Evolutionary conservation across 2,888 invertebrate genomes (phyloP).

Genomic region (Tolmerus cingulatus): DNA sequence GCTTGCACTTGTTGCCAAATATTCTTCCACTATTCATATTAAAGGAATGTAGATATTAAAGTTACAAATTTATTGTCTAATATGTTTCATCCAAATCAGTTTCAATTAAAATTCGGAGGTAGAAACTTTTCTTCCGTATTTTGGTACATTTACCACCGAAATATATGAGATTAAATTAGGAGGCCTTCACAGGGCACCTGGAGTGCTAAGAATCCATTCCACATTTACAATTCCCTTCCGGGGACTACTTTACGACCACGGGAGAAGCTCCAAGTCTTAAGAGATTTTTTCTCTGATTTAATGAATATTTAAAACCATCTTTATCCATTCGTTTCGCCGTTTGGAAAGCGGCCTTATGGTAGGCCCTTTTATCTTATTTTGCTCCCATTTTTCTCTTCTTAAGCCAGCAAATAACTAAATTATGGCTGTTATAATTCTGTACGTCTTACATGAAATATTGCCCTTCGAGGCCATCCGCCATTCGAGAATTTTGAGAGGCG

Average conservation of each 20-base stretch:
- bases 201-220: not conserved
- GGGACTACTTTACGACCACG: not conserved
- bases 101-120: too few species aligned
- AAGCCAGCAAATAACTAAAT: not conserved
- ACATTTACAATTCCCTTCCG: not conserved
- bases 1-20: not conserved
- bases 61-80: not conserved
- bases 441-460: not conserved
- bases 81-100: not conserved
- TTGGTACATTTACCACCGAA: not conserved
- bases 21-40: not conserved
- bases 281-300: not conserved
- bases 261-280: not conserved
- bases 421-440: not conserved
- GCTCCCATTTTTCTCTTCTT: not conserved
- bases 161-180: not conserved
- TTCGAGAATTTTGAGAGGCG: not conserved
- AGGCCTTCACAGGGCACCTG: not conserved
- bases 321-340: not conserved
- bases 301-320: not conserved
- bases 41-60: not conserved
- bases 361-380: not conserved
- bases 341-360: not conserved
- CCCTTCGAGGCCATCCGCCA: not conserved
- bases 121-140: not conserved